Evolutionary conservation across 1,140 invertebrate species (phyloP).

Genomic region (Hetaerina americana): DNA sequence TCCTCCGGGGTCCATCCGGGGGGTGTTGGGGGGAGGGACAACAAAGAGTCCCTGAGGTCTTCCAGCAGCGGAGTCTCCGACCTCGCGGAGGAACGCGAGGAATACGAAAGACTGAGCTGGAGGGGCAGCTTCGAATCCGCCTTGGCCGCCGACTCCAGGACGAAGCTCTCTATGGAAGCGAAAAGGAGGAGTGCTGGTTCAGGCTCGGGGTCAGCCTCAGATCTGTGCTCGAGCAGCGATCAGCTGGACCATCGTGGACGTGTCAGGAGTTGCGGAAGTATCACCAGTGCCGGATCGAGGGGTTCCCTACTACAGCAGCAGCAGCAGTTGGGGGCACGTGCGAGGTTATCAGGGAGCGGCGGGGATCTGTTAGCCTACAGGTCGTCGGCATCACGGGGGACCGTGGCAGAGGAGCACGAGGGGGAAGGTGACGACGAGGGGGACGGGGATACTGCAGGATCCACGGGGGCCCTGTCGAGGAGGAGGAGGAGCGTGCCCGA

Average conservation of each 20-base stretch:
- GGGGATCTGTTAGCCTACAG: conserved; percentile 5
- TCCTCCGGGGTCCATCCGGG: background rate
- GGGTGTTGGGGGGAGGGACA: background rate
- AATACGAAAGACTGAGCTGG: conserved; percentile 80
- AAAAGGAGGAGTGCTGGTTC: conserved; percentile 52
- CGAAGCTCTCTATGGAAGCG: conserved; percentile 46
- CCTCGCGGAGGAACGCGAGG: conserved; percentile 54
- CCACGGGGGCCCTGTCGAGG: conserved; percentile 27
- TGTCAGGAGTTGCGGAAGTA: conserved; percentile 68
- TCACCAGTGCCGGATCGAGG: conserved; percentile 40
- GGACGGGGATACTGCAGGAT: conserved; percentile 32
- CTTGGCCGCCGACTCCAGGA: conserved; percentile 66
- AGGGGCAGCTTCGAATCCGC: conserved; percentile 80
- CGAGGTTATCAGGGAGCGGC: conserved; percentile 2
- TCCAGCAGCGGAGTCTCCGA: conserved; percentile 32
- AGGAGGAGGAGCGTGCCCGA: conserved; percentile 54
- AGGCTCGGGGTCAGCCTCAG: conserved; percentile 16
- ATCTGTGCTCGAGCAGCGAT: conserved; percentile 16
- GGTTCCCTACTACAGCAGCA: background rate
- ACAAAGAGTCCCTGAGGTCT: conserved; percentile 20
- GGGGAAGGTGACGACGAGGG: conserved; percentile 17
- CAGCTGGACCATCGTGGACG: conserved; percentile 31
- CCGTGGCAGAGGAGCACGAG: background rate
- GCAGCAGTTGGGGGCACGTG: background rate
- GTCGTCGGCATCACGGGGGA: background rate